Evolutionary conservation across 2,888 invertebrate genomes (phyloP).

Genomic region (Alsophila aescularia): DNA sequence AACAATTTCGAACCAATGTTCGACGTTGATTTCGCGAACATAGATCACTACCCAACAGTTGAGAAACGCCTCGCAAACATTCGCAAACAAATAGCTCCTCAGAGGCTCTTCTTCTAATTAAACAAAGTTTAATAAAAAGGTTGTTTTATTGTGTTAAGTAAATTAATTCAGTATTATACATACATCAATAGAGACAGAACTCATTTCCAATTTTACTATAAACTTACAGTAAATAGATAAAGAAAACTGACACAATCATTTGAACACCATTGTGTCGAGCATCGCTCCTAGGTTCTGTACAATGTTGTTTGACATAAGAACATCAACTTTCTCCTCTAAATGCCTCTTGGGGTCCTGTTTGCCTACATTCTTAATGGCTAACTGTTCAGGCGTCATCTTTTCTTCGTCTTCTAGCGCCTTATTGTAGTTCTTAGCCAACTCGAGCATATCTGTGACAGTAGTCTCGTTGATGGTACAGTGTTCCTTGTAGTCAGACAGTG

Average conservation of each 20-base stretch:
- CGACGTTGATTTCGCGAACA: conserved; percentile 65
- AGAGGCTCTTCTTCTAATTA: conserved; percentile 60
- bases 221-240: conserved; percentile 55
- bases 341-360: conserved; percentile 99
- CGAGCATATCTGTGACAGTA: conserved; percentile 98
- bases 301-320: conserved; percentile 98
- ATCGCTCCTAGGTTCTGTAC: conserved; percentile 98
- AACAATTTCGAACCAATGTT: conserved; percentile 64
- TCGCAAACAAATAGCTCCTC: conserved; percentile 66
- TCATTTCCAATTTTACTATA: conserved; percentile 65
- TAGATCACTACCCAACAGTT: conserved; percentile 53
- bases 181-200: conserved; percentile 57
- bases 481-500: conserved; percentile 94
- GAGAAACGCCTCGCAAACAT: conserved; percentile 56
- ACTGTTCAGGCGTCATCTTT: conserved; percentile 99
- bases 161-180: conserved; percentile 68
- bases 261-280: conserved; percentile 89
- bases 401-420: conserved; percentile 99
- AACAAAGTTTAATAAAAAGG: conserved; percentile 50
- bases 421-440: conserved; percentile 98
- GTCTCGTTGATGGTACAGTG: conserved; percentile 97
- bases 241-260: conserved; percentile 66
- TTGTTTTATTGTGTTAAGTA: conserved; percentile 72
- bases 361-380: conserved; percentile 99
- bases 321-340: conserved; percentile 99